A percentile compares a stretch with the other conserved stretches of the same genome.
Evolutionary conservation across 2,797 vertebrate genomes (phyloP).

Genomic region (Hydrophis major): DNA sequence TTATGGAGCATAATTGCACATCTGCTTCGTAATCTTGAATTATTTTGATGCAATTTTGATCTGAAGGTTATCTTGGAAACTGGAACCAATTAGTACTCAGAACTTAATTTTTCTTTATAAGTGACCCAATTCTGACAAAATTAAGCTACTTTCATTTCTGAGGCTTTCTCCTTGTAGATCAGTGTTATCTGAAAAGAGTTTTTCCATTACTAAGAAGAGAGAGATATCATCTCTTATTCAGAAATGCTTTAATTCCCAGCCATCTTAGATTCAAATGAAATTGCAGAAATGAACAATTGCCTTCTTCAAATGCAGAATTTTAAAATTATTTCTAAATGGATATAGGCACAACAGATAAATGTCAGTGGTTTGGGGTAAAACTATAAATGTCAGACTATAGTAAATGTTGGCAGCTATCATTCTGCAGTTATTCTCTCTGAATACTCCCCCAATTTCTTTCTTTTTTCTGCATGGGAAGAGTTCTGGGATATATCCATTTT

Average conservation of each 20-base stretch:
- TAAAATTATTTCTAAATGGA: background rate
- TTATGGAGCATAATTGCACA: too few species aligned
- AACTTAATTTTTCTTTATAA: too few species aligned
- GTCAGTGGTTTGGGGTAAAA: conserved; percentile 11
- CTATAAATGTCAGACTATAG: conserved; percentile 14
- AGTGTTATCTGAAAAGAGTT: background rate
- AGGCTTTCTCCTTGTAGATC: too few species aligned
- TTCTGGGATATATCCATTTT: too few species aligned
- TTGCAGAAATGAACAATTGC: background rate
- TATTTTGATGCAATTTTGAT: too few species aligned
- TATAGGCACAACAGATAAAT: background rate
- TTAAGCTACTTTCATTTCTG: too few species aligned
- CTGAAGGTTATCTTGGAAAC: too few species aligned
- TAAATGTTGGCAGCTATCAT: background rate
- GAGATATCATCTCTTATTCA: background rate
- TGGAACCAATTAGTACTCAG: too few species aligned
- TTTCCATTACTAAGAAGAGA: background rate
- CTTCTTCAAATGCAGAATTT: background rate
- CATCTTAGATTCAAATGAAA: background rate
- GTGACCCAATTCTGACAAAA: too few species aligned
- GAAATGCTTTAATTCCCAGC: background rate
- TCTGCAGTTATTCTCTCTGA: conserved; percentile 4
- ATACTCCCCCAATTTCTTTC: background rate
- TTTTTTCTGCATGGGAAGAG: too few species aligned
- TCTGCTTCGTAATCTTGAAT: too few species aligned